Base-by-base conservation (phyloP, 2,888 invertebrate genomes). In the Itoplectis maculator region DNA sequence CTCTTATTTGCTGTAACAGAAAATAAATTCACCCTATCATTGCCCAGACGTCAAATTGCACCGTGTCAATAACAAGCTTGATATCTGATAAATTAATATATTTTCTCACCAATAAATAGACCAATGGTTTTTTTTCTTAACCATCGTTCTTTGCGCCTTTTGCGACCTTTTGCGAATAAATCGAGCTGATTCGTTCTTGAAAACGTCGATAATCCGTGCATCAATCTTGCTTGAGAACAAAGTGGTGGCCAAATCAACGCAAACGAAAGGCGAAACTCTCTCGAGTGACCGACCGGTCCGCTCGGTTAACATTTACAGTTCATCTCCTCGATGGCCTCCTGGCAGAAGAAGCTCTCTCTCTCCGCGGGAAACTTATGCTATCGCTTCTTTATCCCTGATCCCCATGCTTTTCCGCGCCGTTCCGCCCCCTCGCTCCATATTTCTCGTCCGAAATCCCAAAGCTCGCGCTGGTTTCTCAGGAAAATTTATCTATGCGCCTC, bases 371-470 rank as follows among this genome's bases (percentile, higher is more conserved):
- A 75, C 66, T 75, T 75, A 47, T 49, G 75, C 56, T 56, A 66
- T 75, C 75, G 75, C 66, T 66, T 75, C 54, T 66, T 65, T 65
- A 75, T 42, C 65, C 74, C 74, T 66, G 47, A 56, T 66, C 65
- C 75, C 49, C 63, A 47, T 37, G 66, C 66, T 66, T 54, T 65
- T 20, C 23, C 65, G 54, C n/a, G 56, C 66, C 35, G 9, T 56
- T 54, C 40, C 65, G 40, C 15, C 18, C 29, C 42, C 42, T 56
- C 45, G 45, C 37, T 45, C 75, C 66, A 75, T 56, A 75, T 75
- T 66, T 75, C 56, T 66, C 75, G 66, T 59, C 56, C 59, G 45
- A 59, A 66, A 54, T 56, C 66, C 66, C 75, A 45, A 75, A 75
- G 47, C 35, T n/a, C n/a, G 59, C 37, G n/a, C 61, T 35, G 29